Conservation (phyloP, 2,888 invertebrate species). For the Galeruca laticollis region DNA sequence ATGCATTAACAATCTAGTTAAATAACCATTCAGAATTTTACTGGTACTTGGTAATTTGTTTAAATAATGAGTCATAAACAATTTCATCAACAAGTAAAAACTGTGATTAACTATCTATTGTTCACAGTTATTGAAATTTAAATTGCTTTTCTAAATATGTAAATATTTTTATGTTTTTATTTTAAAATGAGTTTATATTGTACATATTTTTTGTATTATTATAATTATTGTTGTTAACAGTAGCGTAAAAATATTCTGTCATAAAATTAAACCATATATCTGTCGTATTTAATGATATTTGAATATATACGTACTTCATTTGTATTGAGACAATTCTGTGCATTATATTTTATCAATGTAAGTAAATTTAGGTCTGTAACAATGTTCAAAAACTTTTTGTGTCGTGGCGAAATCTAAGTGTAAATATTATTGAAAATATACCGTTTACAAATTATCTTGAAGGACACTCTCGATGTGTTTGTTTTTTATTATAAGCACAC, state of each 20-base stretch:
- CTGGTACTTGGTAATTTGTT: background rate
- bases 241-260: background rate
- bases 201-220: slow-evolving; percentile 5
- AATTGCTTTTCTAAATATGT: slow-evolving; percentile 12
- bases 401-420: background rate
- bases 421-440: background rate
- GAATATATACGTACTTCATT: background rate
- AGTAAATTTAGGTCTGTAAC: too few species aligned
- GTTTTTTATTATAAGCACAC: too few species aligned
- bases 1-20: background rate
- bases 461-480: background rate
- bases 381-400: background rate
- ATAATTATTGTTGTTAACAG: slow-evolving; percentile 5
- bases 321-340: background rate
- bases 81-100: background rate
- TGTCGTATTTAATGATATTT: background rate
- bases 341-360: too few species aligned
- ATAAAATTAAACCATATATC: background rate
- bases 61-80: background rate
- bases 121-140: slow-evolving; percentile 9
- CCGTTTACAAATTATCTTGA: background rate
- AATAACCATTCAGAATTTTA: background rate
- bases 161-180: slow-evolving; percentile 22
- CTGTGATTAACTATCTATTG: background rate
- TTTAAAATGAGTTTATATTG: slow-evolving; percentile 17